Percentiles rank a stretch among this genome's conserved stretches.
phyloP scores from a whole-genome alignment of 1,140 invertebrate genomes.

The Cecropterus lyciades region DNA sequence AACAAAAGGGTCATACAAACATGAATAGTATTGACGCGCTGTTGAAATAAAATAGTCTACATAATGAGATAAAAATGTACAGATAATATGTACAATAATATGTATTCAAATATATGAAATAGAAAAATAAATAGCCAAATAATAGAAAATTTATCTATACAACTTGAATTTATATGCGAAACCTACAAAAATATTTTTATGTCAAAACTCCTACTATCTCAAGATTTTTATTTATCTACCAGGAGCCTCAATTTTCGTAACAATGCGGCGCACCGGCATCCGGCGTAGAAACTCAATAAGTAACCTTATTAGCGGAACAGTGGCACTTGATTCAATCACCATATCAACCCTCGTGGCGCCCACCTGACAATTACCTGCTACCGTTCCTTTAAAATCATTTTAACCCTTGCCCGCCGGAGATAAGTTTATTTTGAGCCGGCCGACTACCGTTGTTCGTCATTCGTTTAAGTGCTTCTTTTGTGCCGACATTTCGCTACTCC shows the following conservation, averaged over 20 bases:
- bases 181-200: too few species aligned
- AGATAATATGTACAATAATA: too few species aligned
- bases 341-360: slow-evolving; percentile 60
- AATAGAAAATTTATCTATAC: background rate
- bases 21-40: too few species aligned
- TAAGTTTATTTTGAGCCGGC: slow-evolving; percentile 82
- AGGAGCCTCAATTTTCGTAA: slow-evolving; percentile 4
- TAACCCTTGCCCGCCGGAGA: slow-evolving; percentile 78
- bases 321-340: slow-evolving; percentile 74
- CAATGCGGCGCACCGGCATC: slow-evolving; percentile 41
- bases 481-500: slow-evolving; percentile 72
- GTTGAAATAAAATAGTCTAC: too few species aligned
- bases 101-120: too few species aligned
- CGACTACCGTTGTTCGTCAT: slow-evolving; percentile 65
- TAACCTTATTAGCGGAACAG: slow-evolving; percentile 74
- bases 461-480: slow-evolving; percentile 82
- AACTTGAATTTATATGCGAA: background rate
- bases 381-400: slow-evolving; percentile 70
- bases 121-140: background rate
- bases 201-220: background rate
- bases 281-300: slow-evolving; percentile 72
- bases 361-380: slow-evolving; percentile 67
- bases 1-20: too few species aligned
- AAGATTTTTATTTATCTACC: background rate
- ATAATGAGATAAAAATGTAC: too few species aligned